Conservation (phyloP, 2,888 invertebrate genomes). For the Eristalis intricaria region DNA sequence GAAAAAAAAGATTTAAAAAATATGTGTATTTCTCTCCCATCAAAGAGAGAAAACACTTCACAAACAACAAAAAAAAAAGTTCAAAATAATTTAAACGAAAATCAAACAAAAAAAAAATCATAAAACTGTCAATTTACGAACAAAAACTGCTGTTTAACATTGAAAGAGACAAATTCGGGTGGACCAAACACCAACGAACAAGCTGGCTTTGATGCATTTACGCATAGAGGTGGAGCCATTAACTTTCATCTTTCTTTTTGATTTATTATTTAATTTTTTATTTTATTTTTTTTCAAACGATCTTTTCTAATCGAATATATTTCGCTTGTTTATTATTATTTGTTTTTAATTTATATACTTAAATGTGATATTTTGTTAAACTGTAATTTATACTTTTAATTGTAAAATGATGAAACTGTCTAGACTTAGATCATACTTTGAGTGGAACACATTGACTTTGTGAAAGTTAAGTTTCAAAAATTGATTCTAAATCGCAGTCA, state of each 20-base stretch:
- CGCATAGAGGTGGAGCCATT: constrained; percentile 19
- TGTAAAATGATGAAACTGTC: constrained; percentile 30
- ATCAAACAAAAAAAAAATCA: constrained; percentile 45
- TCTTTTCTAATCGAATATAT: constrained; percentile 33
- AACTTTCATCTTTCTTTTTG: constrained; percentile 18
- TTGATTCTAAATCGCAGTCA: not conserved
- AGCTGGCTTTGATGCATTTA: constrained; percentile 28
- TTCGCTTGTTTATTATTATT: constrained; percentile 32
- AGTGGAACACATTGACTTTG: constrained; percentile 25
- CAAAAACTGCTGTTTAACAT: constrained; percentile 68
- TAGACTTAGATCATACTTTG: constrained; percentile 49
- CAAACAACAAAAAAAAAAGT: constrained; percentile 38
- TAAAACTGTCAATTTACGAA: constrained; percentile 54
- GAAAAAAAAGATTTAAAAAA: constrained; percentile 34
- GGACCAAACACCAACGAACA: not conserved
- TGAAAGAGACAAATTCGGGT: constrained; percentile 29
- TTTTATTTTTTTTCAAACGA: constrained; percentile 28
- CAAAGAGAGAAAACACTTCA: constrained; percentile 1
- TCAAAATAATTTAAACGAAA: constrained; percentile 40
- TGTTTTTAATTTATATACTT: constrained; percentile 56
- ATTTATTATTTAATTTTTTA: too few relatives aligned
- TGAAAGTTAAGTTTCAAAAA: constrained; percentile 11
- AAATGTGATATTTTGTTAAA: constrained; percentile 68
- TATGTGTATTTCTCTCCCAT: not conserved
- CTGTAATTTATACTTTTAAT: constrained; percentile 52